phyloP scores from a whole-genome alignment of 2,797 vertebrate genomes.

The Emydoidea blandingii region DNA sequence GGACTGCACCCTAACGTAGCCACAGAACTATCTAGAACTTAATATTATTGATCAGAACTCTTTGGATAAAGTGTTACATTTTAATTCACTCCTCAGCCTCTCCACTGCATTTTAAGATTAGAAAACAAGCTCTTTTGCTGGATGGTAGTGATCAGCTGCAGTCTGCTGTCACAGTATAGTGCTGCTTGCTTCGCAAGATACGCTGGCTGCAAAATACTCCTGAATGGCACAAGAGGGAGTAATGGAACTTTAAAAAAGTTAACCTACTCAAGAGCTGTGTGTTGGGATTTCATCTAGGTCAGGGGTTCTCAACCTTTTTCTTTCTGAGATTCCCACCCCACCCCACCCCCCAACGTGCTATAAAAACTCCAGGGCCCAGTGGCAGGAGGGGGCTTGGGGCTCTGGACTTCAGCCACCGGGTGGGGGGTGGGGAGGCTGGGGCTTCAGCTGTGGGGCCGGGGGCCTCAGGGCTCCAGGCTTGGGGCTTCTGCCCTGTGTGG shows the following conservation, averaged over 20 bases:
- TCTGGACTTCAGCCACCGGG: no score
- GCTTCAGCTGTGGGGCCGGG: background rate
- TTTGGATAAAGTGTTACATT: background rate
- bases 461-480: no score
- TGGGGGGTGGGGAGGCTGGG: no score
- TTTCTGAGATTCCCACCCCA: no score
- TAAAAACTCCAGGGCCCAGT: no score
- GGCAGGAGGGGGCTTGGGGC: no score
- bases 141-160: background rate
- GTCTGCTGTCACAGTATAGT: background rate
- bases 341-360: no score
- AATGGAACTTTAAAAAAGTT: fast-evolving
- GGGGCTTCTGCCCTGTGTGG: no score
- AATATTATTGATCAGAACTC: background rate
- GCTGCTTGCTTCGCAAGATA: conserved; percentile 7
- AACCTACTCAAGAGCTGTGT: background rate
- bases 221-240: background rate
- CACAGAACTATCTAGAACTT: conserved; percentile 5
- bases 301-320: no score
- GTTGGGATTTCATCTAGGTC: background rate
- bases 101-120: background rate
- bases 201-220: background rate
- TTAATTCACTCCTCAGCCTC: background rate
- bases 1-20: background rate
- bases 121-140: background rate